These are phyloP conservation scores for Cremastobaeus sp. DNA, from an alignment of 2,888 invertebrate species.

Conservation along the genomic window DNA sequence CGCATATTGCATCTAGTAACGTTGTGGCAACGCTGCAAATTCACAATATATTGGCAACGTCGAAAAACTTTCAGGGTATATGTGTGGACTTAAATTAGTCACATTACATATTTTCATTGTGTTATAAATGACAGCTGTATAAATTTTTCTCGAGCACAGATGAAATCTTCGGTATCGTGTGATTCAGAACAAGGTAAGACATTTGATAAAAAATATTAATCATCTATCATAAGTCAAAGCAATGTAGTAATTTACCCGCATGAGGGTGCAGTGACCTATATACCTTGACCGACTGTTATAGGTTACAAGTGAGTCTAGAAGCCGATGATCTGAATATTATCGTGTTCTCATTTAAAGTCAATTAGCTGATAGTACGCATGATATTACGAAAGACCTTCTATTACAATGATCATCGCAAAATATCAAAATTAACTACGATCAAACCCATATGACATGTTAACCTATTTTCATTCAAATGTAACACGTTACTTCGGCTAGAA, in stretches of 20 bases:
- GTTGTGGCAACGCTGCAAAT: too few relatives aligned
- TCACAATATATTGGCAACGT: too few relatives aligned
- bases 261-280: conserved; percentile 76
- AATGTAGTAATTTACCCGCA: conserved; percentile 74
- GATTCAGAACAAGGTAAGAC: conserved; percentile 69
- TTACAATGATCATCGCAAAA: conserved; percentile 4
- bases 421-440: conserved; percentile 45
- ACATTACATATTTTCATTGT: too few relatives aligned
- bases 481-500: too few relatives aligned
- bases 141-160: too few relatives aligned
- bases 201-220: conserved; percentile 70
- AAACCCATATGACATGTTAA: conserved; percentile 44
- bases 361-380: conserved; percentile 60
- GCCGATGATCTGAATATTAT: conserved; percentile 63
- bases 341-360: conserved; percentile 57
- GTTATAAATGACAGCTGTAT: too few relatives aligned
- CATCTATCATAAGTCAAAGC: conserved; percentile 67
- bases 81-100: too few relatives aligned
- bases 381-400: conserved; percentile 55
- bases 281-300: conserved; percentile 76
- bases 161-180: conserved; percentile 28
- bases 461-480: too few relatives aligned
- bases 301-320: conserved; percentile 69
- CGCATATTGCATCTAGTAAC: too few relatives aligned
- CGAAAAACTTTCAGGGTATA: too few relatives aligned